phyloP scores from a whole-genome alignment of 2,888 invertebrate genomes.

The Drosophila pseudotalamancana region DNA sequence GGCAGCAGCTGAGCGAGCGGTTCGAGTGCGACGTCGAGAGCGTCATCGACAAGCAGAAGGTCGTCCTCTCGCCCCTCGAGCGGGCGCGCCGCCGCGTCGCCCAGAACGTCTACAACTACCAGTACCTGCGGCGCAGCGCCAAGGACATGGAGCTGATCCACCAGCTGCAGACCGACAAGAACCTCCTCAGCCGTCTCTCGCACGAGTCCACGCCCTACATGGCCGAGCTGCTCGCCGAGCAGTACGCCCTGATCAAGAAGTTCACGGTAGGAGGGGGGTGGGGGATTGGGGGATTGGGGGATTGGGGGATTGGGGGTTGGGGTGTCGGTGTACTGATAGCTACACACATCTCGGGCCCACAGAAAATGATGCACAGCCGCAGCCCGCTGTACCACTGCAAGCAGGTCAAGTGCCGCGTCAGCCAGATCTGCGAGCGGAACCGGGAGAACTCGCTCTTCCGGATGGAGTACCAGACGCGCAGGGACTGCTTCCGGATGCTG shows the following conservation, averaged over 20 bases:
- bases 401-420: slow-evolving; percentile 47
- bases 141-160: slow-evolving; percentile 70
- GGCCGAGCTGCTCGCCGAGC: slow-evolving; percentile 41
- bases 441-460: slow-evolving; percentile 65
- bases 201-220: slow-evolving; percentile 59
- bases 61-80: slow-evolving; percentile 68
- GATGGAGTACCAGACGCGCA: slow-evolving; percentile 76
- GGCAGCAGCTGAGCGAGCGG: slow-evolving; percentile 72
- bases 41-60: slow-evolving; percentile 55
- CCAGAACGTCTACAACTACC: slow-evolving; percentile 67
- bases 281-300: not conserved
- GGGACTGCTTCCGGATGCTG: slow-evolving; percentile 77
- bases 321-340: too few relatives aligned
- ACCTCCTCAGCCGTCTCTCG: slow-evolving; percentile 57
- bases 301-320: not conserved
- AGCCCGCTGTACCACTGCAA: slow-evolving; percentile 76
- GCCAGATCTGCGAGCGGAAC: slow-evolving; percentile 36
- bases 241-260: slow-evolving; percentile 63
- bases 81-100: slow-evolving; percentile 61
- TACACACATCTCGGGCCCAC: not conserved
- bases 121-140: slow-evolving; percentile 73
- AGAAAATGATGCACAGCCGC: slow-evolving; percentile 82
- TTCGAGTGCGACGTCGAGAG: slow-evolving; percentile 78
- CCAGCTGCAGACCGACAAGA: slow-evolving; percentile 50
- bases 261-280: slow-evolving; percentile 63